Conservation (phyloP, 2,797 vertebrate genomes). For the Mycteria americana region DNA sequence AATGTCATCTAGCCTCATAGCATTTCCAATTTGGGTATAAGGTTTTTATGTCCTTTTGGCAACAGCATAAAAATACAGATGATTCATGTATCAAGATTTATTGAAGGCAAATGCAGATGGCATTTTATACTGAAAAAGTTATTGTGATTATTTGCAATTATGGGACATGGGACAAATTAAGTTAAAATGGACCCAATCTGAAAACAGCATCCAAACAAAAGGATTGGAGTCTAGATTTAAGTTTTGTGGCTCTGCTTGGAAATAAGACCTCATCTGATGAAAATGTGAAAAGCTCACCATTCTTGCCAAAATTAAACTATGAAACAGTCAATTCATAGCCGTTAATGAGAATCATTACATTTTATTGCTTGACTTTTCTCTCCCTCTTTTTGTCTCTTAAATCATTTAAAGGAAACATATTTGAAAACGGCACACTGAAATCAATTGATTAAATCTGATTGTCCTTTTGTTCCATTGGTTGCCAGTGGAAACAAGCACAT, state of each 20-base stretch:
- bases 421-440: background rate
- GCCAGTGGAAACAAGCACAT: constrained; percentile 10
- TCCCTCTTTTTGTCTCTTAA: background rate
- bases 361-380: constrained; percentile 24
- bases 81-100: background rate
- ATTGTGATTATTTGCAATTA: background rate
- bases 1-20: background rate
- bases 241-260: background rate
- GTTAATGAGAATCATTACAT: constrained; percentile 2
- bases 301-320: background rate
- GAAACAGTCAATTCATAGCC: background rate
- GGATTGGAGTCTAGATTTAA: background rate
- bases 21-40: background rate
- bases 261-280: background rate
- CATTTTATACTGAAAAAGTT: background rate
- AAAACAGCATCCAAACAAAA: background rate
- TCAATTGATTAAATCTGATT: constrained; percentile 20
- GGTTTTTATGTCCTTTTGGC: background rate
- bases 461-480: constrained; percentile 4
- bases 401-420: background rate
- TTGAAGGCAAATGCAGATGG: background rate
- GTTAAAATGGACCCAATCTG: background rate
- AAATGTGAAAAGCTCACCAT: background rate
- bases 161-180: background rate
- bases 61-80: background rate